phyloP scores from a whole-genome alignment of 2,797 vertebrate species.

The Harpagifer antarcticus region DNA sequence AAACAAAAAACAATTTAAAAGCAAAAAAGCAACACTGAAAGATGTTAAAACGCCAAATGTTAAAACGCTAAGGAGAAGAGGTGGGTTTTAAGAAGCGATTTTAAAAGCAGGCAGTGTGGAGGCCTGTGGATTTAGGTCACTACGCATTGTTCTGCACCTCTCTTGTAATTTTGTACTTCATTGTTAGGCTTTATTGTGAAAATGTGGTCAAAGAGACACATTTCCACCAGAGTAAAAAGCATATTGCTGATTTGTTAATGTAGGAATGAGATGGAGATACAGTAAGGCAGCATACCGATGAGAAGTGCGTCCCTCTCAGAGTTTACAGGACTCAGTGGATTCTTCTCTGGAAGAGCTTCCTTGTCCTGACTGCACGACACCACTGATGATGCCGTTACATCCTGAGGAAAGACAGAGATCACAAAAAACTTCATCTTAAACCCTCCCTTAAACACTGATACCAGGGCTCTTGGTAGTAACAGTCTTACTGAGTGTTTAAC shows the following conservation, averaged over 20 bases:
- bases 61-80: no score
- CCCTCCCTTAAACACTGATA: not conserved
- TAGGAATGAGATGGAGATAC: not conserved
- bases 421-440: not conserved
- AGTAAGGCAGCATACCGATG: conserved; percentile 81
- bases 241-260: not conserved
- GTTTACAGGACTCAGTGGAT: conserved; percentile 80
- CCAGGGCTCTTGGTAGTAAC: not conserved
- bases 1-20: no score
- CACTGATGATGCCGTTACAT: conserved; percentile 73
- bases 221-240: not conserved
- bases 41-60: no score
- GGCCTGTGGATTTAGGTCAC: no score
- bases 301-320: conserved; percentile 88
- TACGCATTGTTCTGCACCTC: not conserved
- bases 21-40: no score
- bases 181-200: not conserved
- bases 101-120: no score
- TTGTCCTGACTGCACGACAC: conserved; percentile 88
- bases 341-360: conserved; percentile 81
- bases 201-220: not conserved
- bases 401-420: conserved; percentile 64
- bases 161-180: not conserved
- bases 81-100: no score
- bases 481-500: conserved; percentile 20